Evolutionary conservation across 2,888 invertebrate genomes (phyloP), one percentile per base, ranked within the genome.

Genomic region (Desoria tigrina): DNA sequence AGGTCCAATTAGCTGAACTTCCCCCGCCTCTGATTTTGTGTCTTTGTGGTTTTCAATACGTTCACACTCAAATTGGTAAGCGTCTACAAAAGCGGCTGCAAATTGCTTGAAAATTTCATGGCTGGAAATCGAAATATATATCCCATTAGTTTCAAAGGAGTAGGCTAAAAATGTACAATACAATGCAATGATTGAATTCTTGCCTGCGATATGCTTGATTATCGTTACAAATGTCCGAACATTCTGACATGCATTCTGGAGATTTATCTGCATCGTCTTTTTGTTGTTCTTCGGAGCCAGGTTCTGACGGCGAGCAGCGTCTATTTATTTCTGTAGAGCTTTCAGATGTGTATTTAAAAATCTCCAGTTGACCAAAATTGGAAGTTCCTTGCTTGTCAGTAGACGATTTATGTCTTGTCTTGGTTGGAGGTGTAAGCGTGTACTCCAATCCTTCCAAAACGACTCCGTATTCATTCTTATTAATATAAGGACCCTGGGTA

Each of bases 41-140:
- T 63, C 60, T n/a, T 42, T 37, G 2, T 28, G 28, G 28, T 26
- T 16, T 26, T 23, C 26, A 26, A 21, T 23, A 39, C 16, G 28
- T 7, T 57, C 56, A 57, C 23, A 42, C n/a, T 45, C n/a, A 9
- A 27, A 26, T 23, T 57, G 42, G 16, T 53, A 50, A n/a, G 63
- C 63, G 21, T 67, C 63, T 45, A 71, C 49, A 49, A 75, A 74
- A 0, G 72, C 67, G 11, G 69, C 59, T 2, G 74, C 65, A 51
- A 72, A 75, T 49, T 68, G 64, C 50, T 74, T 71, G 58, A 75
- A 75, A 1, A 75, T 58, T 66, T 74, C 69, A 51, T 74, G 73
- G 28, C 75, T 74, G 21, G 26, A 57, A 32, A 27, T 32, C 23
- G 6, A 9, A 55, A n/a, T n/a, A n/a, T n/a, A n/a, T 32, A 7